Base-by-base conservation (phyloP, 2,113 vertebrate species). In the Cervus canadensis region DNA sequence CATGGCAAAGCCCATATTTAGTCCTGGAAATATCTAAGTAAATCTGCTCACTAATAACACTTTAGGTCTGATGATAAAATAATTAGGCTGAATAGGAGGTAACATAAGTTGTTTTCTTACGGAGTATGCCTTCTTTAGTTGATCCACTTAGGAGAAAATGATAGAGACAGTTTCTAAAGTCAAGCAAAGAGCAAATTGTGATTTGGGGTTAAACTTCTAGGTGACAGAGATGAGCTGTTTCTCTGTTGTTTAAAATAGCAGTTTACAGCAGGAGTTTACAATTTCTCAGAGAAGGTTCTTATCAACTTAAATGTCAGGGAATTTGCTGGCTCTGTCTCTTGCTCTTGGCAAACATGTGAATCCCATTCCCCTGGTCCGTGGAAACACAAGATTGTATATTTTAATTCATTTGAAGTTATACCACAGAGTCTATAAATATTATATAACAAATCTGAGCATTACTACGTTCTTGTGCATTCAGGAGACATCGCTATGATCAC, bases 391-490 rank as follows among this genome's bases (percentile, higher is more conserved):
- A 96, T 33, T 97, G 93, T 97, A 93, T 97, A 95, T 96, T 97
- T 97, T 97, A 96, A 97, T 98, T 95, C 82, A 16, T 98, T 93
- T 93, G 81, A 96, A 97, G 95, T 90, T 97, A 97, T 97, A 90
- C 89, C 90, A 89, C 78, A 78, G 94, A 85, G 83, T 94, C 97
- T 97, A 97, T 97, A 98, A 98, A 98, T 98, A 98, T 98, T 98
- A 98, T 92, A 94, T 97, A 98, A 97, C 98, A 93, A 95, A 98
- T 98, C 87, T 95, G 91, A 95, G 50, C 89, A 92, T 93, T 48
- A 93, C 96, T 87, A 64, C 64, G 62, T 94, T 95, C 93, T 96
- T 86, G 96, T 98, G 96, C 95, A 97, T 97, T 98, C 98, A 97
- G 96, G 93, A 97, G 93, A 90, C 94, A 95, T 97, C 92, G 71